These are phyloP conservation scores for Beris chalybata DNA, from an alignment of 2,888 invertebrate species.

Conservation along the genomic window DNA sequence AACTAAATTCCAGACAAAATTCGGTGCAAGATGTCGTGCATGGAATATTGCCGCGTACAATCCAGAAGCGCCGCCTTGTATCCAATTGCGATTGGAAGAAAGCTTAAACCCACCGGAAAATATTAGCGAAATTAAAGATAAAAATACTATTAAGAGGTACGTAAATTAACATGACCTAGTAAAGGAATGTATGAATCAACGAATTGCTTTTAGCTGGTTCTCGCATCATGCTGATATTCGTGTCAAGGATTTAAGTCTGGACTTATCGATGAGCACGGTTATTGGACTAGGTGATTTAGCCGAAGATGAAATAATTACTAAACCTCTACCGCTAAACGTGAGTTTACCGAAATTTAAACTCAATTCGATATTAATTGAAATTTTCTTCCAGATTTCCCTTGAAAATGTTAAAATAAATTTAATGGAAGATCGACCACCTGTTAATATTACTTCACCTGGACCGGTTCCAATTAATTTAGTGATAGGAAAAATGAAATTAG, in stretches of 20 bases:
- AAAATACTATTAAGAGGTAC: constrained; percentile 53
- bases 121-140: constrained; percentile 47
- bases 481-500: constrained; percentile 70
- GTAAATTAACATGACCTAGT: not conserved
- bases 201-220: constrained; percentile 48
- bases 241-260: constrained; percentile 66
- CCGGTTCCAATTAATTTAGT: constrained; percentile 77
- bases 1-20: constrained; percentile 67
- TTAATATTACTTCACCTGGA: constrained; percentile 79
- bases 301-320: constrained; percentile 82
- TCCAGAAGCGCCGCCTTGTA: constrained; percentile 60
- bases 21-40: constrained; percentile 77
- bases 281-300: constrained; percentile 79
- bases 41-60: constrained; percentile 71
- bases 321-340: constrained; percentile 82
- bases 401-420: constrained; percentile 76
- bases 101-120: constrained; percentile 56
- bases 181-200: not conserved
- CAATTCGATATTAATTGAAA: not conserved
- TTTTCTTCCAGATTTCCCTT: constrained; percentile 64
- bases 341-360: constrained; percentile 26
- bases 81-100: constrained; percentile 66
- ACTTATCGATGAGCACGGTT: constrained; percentile 79
- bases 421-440: constrained; percentile 81
- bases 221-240: constrained; percentile 63